These are phyloP conservation scores for Malaclemys terrapin DNA, from an alignment of 2,113 vertebrate genomes.

Conservation along the genomic window DNA sequence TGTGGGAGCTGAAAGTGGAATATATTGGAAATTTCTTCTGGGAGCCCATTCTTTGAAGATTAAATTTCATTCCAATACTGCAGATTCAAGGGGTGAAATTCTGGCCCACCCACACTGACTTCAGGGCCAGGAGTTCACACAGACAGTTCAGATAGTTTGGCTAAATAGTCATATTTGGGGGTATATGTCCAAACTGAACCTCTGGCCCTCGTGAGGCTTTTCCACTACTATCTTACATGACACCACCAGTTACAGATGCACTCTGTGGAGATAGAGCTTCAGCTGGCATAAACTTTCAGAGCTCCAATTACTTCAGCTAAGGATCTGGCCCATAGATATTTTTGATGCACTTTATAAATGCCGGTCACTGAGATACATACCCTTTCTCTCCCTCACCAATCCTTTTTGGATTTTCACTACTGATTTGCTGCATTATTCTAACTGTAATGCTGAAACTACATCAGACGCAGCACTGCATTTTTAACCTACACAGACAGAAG, in stretches of 20 bases:
- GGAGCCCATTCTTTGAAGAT: neutral
- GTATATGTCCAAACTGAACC: neutral
- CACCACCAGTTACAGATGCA: neutral
- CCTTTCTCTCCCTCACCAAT: neutral
- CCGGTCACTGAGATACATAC: neutral
- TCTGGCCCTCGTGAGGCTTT: neutral
- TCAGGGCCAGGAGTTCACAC: neutral
- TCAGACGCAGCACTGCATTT: constrained; percentile 19
- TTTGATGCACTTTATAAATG: neutral
- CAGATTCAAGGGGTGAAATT: neutral
- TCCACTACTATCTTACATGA: neutral
- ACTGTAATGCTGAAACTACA: constrained; percentile 14
- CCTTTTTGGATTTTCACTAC: constrained; percentile 11
- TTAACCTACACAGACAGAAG: constrained; percentile 44
- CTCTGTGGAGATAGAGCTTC: neutral
- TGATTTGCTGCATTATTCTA: neutral
- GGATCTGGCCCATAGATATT: neutral
- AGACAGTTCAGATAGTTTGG: neutral
- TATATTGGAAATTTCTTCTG: constrained; percentile 2
- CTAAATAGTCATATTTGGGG: neutral
- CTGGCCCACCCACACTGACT: neutral
- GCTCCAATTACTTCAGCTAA: neutral
- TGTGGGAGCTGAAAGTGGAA: neutral
- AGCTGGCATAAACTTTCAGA: neutral
- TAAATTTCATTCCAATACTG: neutral